Base-by-base conservation (phyloP, 2,888 invertebrate genomes). In the Temnothorax rugatulus region DNA sequence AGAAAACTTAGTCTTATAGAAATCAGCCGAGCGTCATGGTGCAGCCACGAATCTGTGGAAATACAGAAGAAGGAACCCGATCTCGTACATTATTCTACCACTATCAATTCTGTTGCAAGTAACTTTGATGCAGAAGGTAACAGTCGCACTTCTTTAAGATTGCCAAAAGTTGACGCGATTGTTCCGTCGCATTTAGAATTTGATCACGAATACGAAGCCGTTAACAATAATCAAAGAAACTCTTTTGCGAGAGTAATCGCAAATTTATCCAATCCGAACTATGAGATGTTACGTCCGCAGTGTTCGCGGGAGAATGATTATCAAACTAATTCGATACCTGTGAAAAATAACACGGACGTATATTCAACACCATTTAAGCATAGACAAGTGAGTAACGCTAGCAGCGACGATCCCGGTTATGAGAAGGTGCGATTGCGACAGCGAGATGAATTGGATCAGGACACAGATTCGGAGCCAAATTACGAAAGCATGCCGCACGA, bases 161-260 rank as follows among this genome's bases (percentile, higher is more conserved):
- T 85, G n/a, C 8, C 83, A 18, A 61, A 79, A 11, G 2, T 47
- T 5, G 87, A 87, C 3, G 25, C 25, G 9, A 74, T 81, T 0
- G 59, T 34, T n/a, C 11, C 29, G 4, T 52, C 50, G 18, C 57
- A n/a, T n/a, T 59, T 74, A 34, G 50, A 61, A 15, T 64, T 63
- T 29, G 97, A 97, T 95, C 97, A 97, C 0, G 97, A 97, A 8
- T 98, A 97, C 94, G 97, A 98, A 93, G 96, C 96, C 71, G 96
- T 97, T 29, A 73, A 95, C 95, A 86, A 84, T 29, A 44, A 25
- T 5, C 87, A 88, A 25, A 86, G 77, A 18, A 82, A 41, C 87
- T 88, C 82, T 25, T 74, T n/a, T 7, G 76, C 11, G 44, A 84
- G 41, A 74, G 5, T 18, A 9, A 83, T 63, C 86, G 89, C 84